These are phyloP conservation scores for Cavia porcellus DNA, from an alignment of 2,113 vertebrate species.

Conservation along the genomic window DNA sequence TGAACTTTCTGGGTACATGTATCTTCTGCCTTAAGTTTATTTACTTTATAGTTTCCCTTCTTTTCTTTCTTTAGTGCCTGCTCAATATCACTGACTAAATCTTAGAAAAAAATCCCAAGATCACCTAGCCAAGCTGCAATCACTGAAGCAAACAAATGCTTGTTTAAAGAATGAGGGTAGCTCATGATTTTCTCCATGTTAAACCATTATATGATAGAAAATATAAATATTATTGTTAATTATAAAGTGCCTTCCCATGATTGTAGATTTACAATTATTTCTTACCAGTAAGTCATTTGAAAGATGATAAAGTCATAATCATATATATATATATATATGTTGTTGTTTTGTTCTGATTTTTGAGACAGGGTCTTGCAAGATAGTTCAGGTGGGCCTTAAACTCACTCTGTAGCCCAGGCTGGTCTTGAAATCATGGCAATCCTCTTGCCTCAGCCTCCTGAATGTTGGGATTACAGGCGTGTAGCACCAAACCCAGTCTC, in stretches of 20 bases:
- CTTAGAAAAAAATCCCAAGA: background rate
- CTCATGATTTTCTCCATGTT: background rate
- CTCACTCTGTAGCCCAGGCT: background rate
- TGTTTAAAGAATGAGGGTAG: constrained; percentile 29
- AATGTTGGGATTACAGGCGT: background rate
- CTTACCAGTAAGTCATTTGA: background rate
- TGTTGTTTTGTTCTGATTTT: background rate
- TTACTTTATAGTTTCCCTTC: constrained; percentile 71
- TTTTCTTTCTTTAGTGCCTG: constrained; percentile 64
- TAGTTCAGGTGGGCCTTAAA: background rate
- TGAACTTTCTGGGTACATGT: constrained; percentile 55
- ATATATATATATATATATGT: too few species aligned
- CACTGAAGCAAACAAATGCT: background rate
- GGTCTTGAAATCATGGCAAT: background rate
- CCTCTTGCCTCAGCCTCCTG: background rate
- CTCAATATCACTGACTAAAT: constrained; percentile 64
- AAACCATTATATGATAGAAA: constrained; percentile 10
- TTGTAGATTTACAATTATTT: constrained; percentile 34
- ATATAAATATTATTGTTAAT: constrained; percentile 3
- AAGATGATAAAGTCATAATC: background rate
- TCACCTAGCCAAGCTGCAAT: background rate
- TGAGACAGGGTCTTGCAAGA: background rate
- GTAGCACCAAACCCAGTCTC: background rate
- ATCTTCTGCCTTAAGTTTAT: constrained; percentile 73
- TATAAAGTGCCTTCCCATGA: background rate